Base-by-base conservation (phyloP, 1,140 invertebrate genomes). In the Megalonaias nervosa region DNA sequence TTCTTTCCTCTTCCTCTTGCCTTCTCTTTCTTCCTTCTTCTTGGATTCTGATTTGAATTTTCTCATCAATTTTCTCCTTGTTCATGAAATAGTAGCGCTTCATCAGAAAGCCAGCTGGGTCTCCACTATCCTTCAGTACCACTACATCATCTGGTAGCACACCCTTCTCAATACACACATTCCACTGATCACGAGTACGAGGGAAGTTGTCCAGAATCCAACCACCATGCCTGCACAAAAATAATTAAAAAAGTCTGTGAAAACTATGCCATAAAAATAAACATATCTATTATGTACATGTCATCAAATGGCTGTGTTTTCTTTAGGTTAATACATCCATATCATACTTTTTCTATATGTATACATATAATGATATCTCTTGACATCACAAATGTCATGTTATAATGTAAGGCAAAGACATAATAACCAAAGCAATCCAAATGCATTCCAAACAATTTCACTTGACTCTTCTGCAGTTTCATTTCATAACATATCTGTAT, bases 191-290 rank as follows among this genome's bases (percentile, higher is more conserved):
- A 23, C 85, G 81, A 16, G 84, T 89, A 21, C 77, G 79, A 16
- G 91, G 91, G 81, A 90, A 91, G 82, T 90, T 90, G 67, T 91
- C 91, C 14, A 91, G 72, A 65, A 91, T 89, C 90, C 90, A 91
- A 26, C 89, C 89, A 68, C 91, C 91, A 84, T 88, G 75, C 48
- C 89, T 91, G 75, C 19, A 75, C 67, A 68, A 75, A 72, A 6
- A 70, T 71, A 60, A 58, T 64, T 4, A 48, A 48, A n/a, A 48
- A 11, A 11, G 6, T 4, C 38, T 11, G 1, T 48, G 38, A 48
- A 48, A 31, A 48, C 6, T 48, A 48, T 48, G 38, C 38, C 4
- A 48, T 48, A 48, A 48, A 6, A 9, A 11, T 9, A 48, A 48
- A 48, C 38, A 48, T 1, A 31, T 48, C 38, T 48, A 9, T 9